Evolutionary conservation across 2,113 vertebrate species (phyloP).

Genomic region (Phodopus roborovskii): DNA sequence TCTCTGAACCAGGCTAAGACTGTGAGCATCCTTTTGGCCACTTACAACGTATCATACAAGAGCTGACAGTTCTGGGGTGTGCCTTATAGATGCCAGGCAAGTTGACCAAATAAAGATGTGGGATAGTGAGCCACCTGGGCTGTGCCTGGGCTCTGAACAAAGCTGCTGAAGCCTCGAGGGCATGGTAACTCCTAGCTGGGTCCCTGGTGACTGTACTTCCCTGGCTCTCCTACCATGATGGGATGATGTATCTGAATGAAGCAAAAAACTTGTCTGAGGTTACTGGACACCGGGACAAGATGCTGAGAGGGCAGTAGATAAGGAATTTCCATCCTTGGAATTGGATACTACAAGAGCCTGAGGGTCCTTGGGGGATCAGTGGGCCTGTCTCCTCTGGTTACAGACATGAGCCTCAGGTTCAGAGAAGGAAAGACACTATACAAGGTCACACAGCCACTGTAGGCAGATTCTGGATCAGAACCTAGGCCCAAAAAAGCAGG

Average conservation of each 20-base stretch:
- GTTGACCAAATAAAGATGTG: neutral
- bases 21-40: neutral
- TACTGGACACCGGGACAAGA: conserved; percentile 48
- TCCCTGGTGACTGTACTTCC: neutral
- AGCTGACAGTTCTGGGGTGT: neutral
- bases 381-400: conserved; percentile 52
- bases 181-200: neutral
- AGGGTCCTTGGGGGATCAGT: neutral
- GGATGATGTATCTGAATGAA: neutral
- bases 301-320: neutral
- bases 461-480: neutral
- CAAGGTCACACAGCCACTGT: conserved; percentile 53
- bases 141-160: neutral
- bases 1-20: neutral
- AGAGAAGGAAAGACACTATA: neutral
- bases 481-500: neutral
- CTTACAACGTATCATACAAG: neutral
- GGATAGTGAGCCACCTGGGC: neutral
- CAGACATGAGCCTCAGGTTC: neutral
- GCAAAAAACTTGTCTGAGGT: conserved; percentile 6
- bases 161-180: neutral
- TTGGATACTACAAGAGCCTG: conserved; percentile 20
- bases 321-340: conserved; percentile 75
- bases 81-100: too few relatives aligned
- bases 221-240: neutral